Base-by-base conservation (phyloP, 2,888 invertebrate genomes). In the Ormyrus nitidulus region DNA sequence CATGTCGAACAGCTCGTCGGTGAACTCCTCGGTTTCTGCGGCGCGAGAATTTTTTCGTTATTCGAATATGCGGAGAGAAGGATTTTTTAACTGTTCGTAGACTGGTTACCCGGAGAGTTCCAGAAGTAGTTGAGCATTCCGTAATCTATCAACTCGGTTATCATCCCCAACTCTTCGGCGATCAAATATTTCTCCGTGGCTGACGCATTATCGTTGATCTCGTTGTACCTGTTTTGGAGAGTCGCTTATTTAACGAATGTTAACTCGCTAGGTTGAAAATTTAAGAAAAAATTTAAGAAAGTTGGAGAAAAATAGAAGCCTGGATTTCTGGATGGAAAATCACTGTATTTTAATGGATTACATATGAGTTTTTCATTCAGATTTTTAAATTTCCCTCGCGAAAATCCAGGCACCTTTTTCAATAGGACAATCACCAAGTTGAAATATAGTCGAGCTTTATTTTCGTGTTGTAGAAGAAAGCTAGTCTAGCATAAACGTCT, bases 161-260 rank as follows among this genome's bases (percentile, higher is more conserved):
- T 95, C n/a, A 92, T 92, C 1, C 92, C 92, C 81, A 98, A 92
- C 90, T 98, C 96, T 73, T 94, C 93, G 84, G 93, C 92, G 76
- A 98, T 94, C 56, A 98, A 92, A 34, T 94, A 93, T 80, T 93
- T 94, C 90, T 98, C 98, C 0, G 95, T 95, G 74, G 93, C 93
- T 66, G 95, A 93, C 48, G 96, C 94, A n/a, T 94, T 92, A 44
- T 92, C 93, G 69, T 95, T 93, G 62, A 97, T 94, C 82, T 94
- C 94, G 88, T 98, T 98, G 90, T 97, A 98, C 95, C 97, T 90
- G n/a, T 44, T 19, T 48, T n/a, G 9, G 53, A 46, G 53, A 65
- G 34, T 3, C 34, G 34, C 3, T 34, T 34, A 3, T 34, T 2
- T 34, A 34, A 34, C 34, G 34, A 34, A 34, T 34, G 4, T 34